A percentile compares a stretch with the other conserved stretches of the same genome.
These are phyloP conservation scores for Ctenochaetus hawaiiensis DNA, from an alignment of 2,797 vertebrate species.

Conservation along the genomic window DNA sequence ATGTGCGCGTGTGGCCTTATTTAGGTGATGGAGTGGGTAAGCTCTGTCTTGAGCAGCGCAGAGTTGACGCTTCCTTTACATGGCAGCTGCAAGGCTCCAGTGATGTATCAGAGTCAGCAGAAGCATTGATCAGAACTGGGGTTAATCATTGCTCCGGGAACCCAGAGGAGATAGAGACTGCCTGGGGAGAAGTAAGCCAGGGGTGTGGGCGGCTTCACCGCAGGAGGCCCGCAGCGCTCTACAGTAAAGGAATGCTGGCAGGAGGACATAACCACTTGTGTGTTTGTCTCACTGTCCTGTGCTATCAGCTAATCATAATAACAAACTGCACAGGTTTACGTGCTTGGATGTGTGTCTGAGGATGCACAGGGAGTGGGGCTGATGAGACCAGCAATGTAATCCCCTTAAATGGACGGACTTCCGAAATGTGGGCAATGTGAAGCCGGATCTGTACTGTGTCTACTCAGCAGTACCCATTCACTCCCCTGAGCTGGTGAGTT, in stretches of 20 bases:
- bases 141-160: slow-evolving; percentile 89
- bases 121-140: slow-evolving; percentile 87
- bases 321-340: slow-evolving; percentile 19
- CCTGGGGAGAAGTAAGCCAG: slow-evolving; percentile 78
- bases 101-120: slow-evolving; percentile 89
- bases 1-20: slow-evolving; percentile 21
- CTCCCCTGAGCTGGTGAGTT: slow-evolving; percentile 81
- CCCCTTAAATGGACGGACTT: slow-evolving; percentile 78
- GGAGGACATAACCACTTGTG: slow-evolving; percentile 43
- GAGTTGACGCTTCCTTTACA: slow-evolving; percentile 88
- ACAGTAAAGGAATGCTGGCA: slow-evolving; percentile 67
- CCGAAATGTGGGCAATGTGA: slow-evolving; percentile 79
- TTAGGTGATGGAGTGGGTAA: slow-evolving; percentile 79
- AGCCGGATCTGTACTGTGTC: slow-evolving; percentile 82
- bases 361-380: slow-evolving; percentile 12
- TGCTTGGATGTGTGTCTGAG: slow-evolving; percentile 21
- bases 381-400: slow-evolving; percentile 69
- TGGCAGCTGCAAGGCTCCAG: slow-evolving; percentile 85
- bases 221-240: slow-evolving; percentile 67
- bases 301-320: slow-evolving; percentile 22
- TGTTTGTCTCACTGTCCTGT: slow-evolving; percentile 34
- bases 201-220: slow-evolving; percentile 76
- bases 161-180: slow-evolving; percentile 72
- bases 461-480: slow-evolving; percentile 86
- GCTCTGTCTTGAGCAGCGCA: slow-evolving; percentile 79